phyloP scores from a whole-genome alignment of 2,797 vertebrate genomes.

The Acanthopagrus latus region DNA sequence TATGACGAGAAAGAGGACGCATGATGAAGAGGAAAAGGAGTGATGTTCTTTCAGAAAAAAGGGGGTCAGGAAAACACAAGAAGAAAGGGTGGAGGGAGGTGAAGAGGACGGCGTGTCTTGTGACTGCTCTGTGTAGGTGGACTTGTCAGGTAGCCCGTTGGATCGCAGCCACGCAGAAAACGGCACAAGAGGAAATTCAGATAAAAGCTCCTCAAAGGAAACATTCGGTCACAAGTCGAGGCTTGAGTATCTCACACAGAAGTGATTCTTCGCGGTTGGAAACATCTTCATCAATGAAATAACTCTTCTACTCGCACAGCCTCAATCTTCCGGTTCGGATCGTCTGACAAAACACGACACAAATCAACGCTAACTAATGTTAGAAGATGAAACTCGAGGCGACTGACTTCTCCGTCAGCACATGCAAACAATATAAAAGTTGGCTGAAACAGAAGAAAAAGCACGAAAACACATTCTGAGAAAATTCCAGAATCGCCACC shows the following conservation, averaged over 20 bases:
- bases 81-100: neutral
- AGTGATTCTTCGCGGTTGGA: too few relatives aligned
- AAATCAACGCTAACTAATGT: neutral
- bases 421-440: neutral
- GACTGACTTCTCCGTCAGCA: constrained; percentile 26
- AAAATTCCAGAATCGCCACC: constrained; percentile 1
- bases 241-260: neutral
- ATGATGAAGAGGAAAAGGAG: neutral
- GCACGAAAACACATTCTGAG: neutral
- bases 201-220: neutral
- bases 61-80: constrained; percentile 31
- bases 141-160: constrained; percentile 68
- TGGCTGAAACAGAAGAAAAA: neutral
- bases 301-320: neutral
- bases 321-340: neutral
- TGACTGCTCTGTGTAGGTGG: constrained; percentile 69
- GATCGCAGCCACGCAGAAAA: constrained; percentile 31
- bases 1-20: neutral
- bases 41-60: constrained; percentile 23
- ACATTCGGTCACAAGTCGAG: neutral
- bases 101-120: constrained; percentile 50
- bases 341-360: neutral
- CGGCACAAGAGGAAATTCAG: neutral
- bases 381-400: neutral
- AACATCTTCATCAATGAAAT: neutral